These are phyloP conservation scores for Pseudotriccus pelzelni DNA, from an alignment of 2,797 vertebrate genomes.

Conservation along the genomic window DNA sequence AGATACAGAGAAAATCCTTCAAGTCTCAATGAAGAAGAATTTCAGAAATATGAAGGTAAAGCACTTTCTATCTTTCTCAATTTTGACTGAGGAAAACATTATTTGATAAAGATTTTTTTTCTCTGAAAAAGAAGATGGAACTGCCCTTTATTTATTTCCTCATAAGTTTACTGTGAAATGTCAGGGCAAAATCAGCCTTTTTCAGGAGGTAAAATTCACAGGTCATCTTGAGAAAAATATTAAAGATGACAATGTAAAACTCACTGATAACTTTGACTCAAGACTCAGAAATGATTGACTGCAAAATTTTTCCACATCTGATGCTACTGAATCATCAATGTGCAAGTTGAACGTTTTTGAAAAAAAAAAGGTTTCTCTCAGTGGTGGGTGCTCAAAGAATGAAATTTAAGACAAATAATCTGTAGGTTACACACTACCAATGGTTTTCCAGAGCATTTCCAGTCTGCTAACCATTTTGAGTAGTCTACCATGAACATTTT, in stretches of 20 bases:
- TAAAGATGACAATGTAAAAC: not conserved
- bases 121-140: not conserved
- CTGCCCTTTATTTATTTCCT: not conserved
- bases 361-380: not conserved
- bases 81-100: not conserved
- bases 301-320: not conserved
- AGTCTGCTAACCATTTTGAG: not conserved
- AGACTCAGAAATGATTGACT: not conserved
- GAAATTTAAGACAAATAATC: not conserved
- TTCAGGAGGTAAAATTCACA: not conserved
- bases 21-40: not conserved
- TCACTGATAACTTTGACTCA: not conserved
- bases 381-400: not conserved
- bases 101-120: not conserved
- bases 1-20: constrained; percentile 10
- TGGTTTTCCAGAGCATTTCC: not conserved
- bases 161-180: not conserved
- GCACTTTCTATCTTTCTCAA: not conserved
- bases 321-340: not conserved
- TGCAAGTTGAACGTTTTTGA: not conserved
- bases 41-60: constrained; percentile 19
- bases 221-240: not conserved
- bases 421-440: not conserved
- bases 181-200: not conserved
- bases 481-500: not conserved